phyloP scores from a whole-genome alignment of 2,888 invertebrate species.

The Sturmia bella region DNA sequence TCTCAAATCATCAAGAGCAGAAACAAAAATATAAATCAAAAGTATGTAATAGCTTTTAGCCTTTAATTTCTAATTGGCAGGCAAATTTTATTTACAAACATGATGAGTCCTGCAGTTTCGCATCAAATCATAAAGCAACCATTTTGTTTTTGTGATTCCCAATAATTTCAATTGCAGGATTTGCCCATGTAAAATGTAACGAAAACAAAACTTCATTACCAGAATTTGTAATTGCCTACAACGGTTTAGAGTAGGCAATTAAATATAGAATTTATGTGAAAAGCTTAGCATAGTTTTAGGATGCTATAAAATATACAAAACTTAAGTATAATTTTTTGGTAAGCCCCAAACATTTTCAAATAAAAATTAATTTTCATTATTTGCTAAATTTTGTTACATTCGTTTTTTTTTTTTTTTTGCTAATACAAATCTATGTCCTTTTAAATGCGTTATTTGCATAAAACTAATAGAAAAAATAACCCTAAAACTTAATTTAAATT shows the following conservation, averaged over 20 bases:
- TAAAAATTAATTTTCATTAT: conserved; percentile 26
- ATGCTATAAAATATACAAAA: conserved; percentile 12
- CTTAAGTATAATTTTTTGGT: conserved; percentile 12
- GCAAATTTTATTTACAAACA: no score
- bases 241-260: conserved; percentile 12
- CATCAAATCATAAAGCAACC: no score
- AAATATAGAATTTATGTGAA: conserved; percentile 14
- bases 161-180: no score
- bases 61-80: no score
- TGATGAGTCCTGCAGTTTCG: no score
- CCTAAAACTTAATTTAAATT: conserved; percentile 47
- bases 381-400: background rate
- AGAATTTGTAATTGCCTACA: background rate
- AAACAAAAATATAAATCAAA: no score
- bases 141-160: no score
- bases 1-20: no score
- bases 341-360: background rate
- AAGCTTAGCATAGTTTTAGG: conserved; percentile 28
- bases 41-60: no score
- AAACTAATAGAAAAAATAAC: background rate
- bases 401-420: background rate
- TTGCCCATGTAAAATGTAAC: no score
- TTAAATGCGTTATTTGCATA: conserved; percentile 23
- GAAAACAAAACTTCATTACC: no score
- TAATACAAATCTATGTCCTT: background rate